A percentile compares a stretch with the other conserved stretches of the same genome.
phyloP scores from a whole-genome alignment of 2,113 vertebrate species.

The Gymnarchus niloticus region DNA sequence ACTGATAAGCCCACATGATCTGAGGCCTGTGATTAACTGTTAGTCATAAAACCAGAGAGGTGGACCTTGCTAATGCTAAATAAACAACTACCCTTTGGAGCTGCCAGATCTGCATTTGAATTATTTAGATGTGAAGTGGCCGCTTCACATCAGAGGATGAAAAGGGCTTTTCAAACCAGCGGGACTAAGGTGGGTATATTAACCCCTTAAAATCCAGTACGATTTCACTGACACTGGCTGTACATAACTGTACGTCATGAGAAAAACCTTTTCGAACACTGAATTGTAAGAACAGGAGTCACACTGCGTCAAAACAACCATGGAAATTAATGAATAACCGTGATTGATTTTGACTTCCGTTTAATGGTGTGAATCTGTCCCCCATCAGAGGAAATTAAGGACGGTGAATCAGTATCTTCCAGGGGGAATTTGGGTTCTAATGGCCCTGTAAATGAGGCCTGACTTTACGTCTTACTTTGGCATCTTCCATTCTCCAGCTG shows the following conservation, averaged over 20 bases:
- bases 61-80: constrained; percentile 9
- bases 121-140: constrained; percentile 15
- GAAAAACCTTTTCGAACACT: neutral
- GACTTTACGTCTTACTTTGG: neutral
- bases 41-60: neutral
- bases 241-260: neutral
- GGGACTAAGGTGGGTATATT: neutral
- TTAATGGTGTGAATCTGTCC: neutral
- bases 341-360: neutral
- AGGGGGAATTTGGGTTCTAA: neutral
- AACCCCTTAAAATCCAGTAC: neutral
- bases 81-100: constrained; percentile 21
- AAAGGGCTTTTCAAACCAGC: neutral
- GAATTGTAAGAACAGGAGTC: neutral
- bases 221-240: neutral
- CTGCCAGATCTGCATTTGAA: neutral
- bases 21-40: constrained; percentile 20
- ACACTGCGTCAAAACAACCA: neutral
- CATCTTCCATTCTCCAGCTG: neutral
- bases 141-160: neutral
- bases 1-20: constrained; percentile 11
- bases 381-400: neutral
- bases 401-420: neutral
- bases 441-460: neutral
- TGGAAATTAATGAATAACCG: neutral